Conservation (phyloP, 2,888 invertebrate species). For the Pheosia tremula region DNA sequence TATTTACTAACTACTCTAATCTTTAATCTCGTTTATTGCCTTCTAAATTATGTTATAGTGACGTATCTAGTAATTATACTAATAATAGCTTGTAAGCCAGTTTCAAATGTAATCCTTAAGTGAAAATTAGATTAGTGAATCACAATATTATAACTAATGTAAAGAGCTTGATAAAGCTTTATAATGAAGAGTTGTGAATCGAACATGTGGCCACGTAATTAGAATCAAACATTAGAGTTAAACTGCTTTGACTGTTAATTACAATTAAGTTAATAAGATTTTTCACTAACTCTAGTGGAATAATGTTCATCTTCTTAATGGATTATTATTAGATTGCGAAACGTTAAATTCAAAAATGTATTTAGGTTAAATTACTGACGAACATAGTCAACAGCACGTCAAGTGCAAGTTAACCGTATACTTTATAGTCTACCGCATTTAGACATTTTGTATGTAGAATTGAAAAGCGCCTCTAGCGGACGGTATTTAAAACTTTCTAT, state of each 20-base stretch:
- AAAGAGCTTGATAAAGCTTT: constrained; percentile 84
- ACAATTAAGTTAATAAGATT: constrained; percentile 55
- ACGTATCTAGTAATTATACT: constrained; percentile 51
- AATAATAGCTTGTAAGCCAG: constrained; percentile 47
- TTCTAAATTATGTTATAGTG: constrained; percentile 60
- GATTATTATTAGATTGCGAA: constrained; percentile 23
- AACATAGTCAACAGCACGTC: constrained; percentile 3
- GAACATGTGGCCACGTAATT: constrained; percentile 82
- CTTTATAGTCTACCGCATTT: too few species aligned
- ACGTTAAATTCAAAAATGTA: not conserved
- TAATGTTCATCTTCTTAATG: constrained; percentile 29
- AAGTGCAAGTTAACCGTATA: too few species aligned
- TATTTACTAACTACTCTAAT: constrained; percentile 51
- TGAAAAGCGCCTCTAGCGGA: too few species aligned
- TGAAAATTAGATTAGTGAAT: constrained; percentile 60
- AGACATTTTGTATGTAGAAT: too few species aligned
- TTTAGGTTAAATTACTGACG: constrained; percentile 16
- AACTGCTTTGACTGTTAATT: constrained; percentile 69
- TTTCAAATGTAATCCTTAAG: constrained; percentile 55
- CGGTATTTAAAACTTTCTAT: too few species aligned
- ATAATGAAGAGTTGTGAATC: constrained; percentile 83
- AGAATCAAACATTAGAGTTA: constrained; percentile 69
- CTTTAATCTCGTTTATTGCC: constrained; percentile 63
- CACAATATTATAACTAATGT: constrained; percentile 71
- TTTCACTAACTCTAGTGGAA: constrained; percentile 45